Evolutionary conservation across 2,888 invertebrate genomes (phyloP), one percentile per base, ranked within the genome.

Genomic region (Lithophane leautieri): DNA sequence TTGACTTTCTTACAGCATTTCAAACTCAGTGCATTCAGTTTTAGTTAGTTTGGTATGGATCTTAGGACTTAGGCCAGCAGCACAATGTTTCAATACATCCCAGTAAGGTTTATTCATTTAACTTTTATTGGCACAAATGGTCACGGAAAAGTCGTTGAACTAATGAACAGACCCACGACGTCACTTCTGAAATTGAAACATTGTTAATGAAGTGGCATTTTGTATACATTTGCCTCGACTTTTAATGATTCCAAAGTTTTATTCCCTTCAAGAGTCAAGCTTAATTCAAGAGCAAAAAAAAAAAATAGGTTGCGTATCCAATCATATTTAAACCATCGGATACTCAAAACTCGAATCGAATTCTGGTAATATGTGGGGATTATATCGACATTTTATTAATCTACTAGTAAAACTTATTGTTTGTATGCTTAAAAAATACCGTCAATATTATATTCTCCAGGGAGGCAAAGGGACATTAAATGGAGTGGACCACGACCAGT

Each of bases 401-500:
- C 6, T 65, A 52, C 52, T 56, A 16, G 63, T 50, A 40, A 40
- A 3, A 40, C 19, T 34, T 34, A 6, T 34, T 34, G 7, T 44
- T 56, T 42, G 16, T 54, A 54, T 54, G 11, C 42, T 28, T 12
- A 58, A 66, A 54, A 68, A 54, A 68, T 0, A 28, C 19, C 9
- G 9, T 9, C 22, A 73, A 28, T 19, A n/a, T 22, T 11, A 58
- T 70, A 52, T 25, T 66, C 54, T 61, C 22, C 79, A 79, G 78
- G 61, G 69, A 69, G 42, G 9, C 67, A 66, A 73, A 61, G 25
- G 22, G 69, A 69, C 9, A 6, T 44, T 22, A 69, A 77, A 65
- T 69, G 79, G 78, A 60, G 28, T 52, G 68, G 52, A 60, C 72
- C 65, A n/a, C 72, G 65, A 3, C n/a, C 19, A 14, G 58, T 28